Evolutionary conservation across 2,888 invertebrate genomes (phyloP), one percentile per base, ranked within the genome.

Genomic region (Notodonta dromedarius): DNA sequence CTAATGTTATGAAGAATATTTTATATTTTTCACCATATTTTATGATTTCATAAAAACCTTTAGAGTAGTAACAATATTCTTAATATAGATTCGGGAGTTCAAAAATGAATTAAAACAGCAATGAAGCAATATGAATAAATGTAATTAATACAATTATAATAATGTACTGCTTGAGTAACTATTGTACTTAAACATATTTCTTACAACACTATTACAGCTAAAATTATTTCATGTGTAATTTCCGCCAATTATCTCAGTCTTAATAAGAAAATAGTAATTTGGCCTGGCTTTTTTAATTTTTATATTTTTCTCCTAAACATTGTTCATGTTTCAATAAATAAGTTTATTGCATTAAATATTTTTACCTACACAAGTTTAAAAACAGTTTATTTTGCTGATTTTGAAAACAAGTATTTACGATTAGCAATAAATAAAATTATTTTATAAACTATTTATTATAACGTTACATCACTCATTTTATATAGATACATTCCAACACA

Each of bases 41-140:
- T 24, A 24, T 24, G 24, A 24, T 24, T 24, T 24, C 24, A 24
- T 24, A 24, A 24, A 24, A 24, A 24, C 24, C 24, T 24, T 24
- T 2, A 24, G 24, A 24, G 24, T 24, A 24, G 24, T 44, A 11
- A 44, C 3, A 44, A 44, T 13, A 12, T 12, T 12, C 13, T 44
- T 44, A 44, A 44, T 12, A 9, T 44, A 12, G 5, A 9, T 50
- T 14, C 14, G 8, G 14, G 12, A 8, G 16, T 9, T 8, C 5
- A 16, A n/a, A n/a, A n/a, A 14, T 14, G 2, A 50, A 16, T 50
- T 16, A 78, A 79, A 73, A 74, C 52, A 62, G 68, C 44, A 60
- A 76, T 74, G 83, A 91, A 91, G 91, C 91, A 87, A 88, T 91
- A 90, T 87, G 86, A 84, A 86, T 85, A 84, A 78, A 86, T 56